Evolutionary conservation across 2,888 invertebrate genomes (phyloP).

Genomic region (Empis livida): DNA sequence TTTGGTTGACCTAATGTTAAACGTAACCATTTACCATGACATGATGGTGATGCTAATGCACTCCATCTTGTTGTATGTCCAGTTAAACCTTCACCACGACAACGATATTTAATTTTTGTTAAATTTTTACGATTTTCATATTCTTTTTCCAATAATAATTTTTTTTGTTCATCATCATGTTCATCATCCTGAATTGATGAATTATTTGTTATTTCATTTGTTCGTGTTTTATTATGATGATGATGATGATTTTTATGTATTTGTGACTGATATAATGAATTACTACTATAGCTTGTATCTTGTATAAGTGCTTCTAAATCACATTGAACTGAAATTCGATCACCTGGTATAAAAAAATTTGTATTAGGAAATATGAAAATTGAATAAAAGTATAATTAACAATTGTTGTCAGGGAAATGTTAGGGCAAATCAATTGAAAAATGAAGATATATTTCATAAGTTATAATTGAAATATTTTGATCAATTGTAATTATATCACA

Average conservation of each 20-base stretch:
- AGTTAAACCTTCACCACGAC: constrained; percentile 73
- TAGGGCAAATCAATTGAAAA: too few relatives aligned
- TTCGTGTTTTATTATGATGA: neutral
- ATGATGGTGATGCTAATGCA: constrained; percentile 71
- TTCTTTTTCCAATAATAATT: too few relatives aligned
- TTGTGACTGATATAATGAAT: neutral
- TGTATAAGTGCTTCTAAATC: constrained; percentile 65
- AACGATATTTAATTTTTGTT: constrained; percentile 33
- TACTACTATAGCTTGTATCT: constrained; percentile 17
- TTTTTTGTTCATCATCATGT: neutral
- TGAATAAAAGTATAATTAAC: too few relatives aligned
- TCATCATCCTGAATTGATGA: constrained; percentile 14
- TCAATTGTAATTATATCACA: too few relatives aligned
- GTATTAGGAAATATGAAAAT: too few relatives aligned
- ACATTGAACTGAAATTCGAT: constrained; percentile 67
- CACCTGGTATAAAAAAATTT: constrained; percentile 41
- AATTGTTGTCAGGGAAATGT: too few relatives aligned
- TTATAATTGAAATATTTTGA: too few relatives aligned
- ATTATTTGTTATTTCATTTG: constrained; percentile 15
- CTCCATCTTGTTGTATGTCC: constrained; percentile 68
- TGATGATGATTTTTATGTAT: constrained; percentile 2
- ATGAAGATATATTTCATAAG: too few relatives aligned
- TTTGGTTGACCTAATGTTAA: constrained; percentile 36
- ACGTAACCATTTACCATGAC: constrained; percentile 79
- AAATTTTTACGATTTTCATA: neutral